These are phyloP conservation scores for Limonius californicus DNA, from an alignment of 1,140 invertebrate species.

Conservation along the genomic window DNA sequence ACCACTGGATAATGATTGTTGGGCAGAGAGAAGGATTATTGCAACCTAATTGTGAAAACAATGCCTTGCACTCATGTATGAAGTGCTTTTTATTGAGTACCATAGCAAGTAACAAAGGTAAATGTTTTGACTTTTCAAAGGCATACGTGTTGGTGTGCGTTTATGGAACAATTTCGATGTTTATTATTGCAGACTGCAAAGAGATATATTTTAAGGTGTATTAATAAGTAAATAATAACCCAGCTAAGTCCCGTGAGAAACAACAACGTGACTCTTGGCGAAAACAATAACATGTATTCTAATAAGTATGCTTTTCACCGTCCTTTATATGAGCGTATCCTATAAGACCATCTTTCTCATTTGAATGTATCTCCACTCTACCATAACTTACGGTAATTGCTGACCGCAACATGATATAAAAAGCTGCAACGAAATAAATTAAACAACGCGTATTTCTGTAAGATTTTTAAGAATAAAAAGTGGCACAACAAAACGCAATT, in stretches of 20 bases:
- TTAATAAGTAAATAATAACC: constrained; percentile 20
- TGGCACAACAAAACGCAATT: neutral
- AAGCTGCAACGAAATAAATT: constrained; percentile 15
- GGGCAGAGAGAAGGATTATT: too few relatives aligned
- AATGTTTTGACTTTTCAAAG: too few relatives aligned
- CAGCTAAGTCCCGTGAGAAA: constrained; percentile 31
- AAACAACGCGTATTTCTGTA: constrained; percentile 8
- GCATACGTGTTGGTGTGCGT: too few relatives aligned
- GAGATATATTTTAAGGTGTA: constrained; percentile 19
- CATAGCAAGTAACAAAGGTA: too few relatives aligned
- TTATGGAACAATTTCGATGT: too few relatives aligned
- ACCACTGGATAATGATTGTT: too few relatives aligned
- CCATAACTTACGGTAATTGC: constrained; percentile 26
- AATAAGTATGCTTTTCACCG: constrained; percentile 23
- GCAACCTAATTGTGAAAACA: too few relatives aligned
- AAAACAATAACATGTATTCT: constrained; percentile 31
- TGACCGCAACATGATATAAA: constrained; percentile 19
- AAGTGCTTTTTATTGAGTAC: too few relatives aligned
- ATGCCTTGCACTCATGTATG: too few relatives aligned
- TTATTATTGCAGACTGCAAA: too few relatives aligned
- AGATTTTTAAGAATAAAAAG: constrained; percentile 15
- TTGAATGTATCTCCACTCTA: constrained; percentile 8
- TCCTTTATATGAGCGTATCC: neutral
- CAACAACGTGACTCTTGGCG: constrained; percentile 30
- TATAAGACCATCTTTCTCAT: constrained; percentile 18